These are phyloP conservation scores for Reticulitermes speratus DNA, from an alignment of 1,140 invertebrate species.

Conservation along the genomic window DNA sequence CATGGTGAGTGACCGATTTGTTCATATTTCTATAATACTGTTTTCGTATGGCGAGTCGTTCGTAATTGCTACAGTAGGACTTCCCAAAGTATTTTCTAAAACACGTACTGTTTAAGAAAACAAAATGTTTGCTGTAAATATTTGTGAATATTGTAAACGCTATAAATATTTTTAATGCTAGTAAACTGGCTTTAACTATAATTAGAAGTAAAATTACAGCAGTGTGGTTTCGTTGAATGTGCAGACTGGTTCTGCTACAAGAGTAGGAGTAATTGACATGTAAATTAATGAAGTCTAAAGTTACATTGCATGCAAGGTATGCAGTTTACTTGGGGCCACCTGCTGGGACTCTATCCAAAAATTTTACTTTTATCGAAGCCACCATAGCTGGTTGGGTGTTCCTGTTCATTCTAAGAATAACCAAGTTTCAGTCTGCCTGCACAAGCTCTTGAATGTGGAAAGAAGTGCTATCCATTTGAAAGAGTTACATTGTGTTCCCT, in stretches of 20 bases:
- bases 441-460: neutral
- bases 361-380: neutral
- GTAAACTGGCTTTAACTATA: neutral
- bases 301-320: neutral
- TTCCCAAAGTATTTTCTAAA: too few relatives aligned
- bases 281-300: neutral
- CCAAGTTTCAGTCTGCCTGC: neutral
- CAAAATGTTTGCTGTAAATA: too few relatives aligned
- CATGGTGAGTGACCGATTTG: slow-evolving; percentile 1
- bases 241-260: neutral
- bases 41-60: neutral
- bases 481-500: neutral
- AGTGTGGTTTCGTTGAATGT: neutral
- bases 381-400: neutral
- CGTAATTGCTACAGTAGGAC: too few relatives aligned
- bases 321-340: neutral
- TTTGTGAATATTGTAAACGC: neutral
- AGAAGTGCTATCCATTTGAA: neutral
- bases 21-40: neutral
- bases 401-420: neutral
- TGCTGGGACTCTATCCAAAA: neutral
- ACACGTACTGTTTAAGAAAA: too few relatives aligned
- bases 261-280: neutral
- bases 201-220: neutral
- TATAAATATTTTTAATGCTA: neutral